These are phyloP conservation scores for Drosophila macrospina DNA, from an alignment of 2,888 invertebrate genomes.

Conservation along the genomic window DNA sequence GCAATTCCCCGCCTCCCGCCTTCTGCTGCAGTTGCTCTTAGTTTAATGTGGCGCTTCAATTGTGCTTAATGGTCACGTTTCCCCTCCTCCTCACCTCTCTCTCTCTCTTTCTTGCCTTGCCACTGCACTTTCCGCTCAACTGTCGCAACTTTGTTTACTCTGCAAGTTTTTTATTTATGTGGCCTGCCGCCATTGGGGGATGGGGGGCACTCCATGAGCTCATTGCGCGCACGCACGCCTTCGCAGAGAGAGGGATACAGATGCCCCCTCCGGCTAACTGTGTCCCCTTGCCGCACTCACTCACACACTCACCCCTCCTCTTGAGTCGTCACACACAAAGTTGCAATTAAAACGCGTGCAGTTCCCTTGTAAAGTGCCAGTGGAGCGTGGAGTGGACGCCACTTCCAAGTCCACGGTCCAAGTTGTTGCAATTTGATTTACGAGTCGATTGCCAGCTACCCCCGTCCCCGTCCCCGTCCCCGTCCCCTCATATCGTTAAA, in stretches of 20 bases:
- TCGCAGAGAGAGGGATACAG: conserved; percentile 16
- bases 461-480: neutral
- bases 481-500: neutral
- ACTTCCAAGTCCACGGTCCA: conserved; percentile 40
- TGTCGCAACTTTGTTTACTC: conserved; percentile 70
- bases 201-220: conserved; percentile 47
- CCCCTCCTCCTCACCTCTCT: neutral
- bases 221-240: conserved; percentile 62
- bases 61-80: conserved; percentile 68
- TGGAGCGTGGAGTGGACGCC: conserved; percentile 54
- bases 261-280: conserved; percentile 26
- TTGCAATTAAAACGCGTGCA: conserved; percentile 67
- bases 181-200: conserved; percentile 44
- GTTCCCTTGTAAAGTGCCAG: conserved; percentile 61
- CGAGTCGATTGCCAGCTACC: conserved; percentile 43
- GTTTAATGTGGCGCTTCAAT: conserved; percentile 71
- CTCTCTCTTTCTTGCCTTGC: conserved; percentile 19
- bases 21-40: conserved; percentile 1
- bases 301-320: neutral
- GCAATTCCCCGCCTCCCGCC: conserved; percentile 3
- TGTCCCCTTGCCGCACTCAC: neutral
- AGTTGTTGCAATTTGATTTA: conserved; percentile 63
- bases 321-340: conserved; percentile 12
- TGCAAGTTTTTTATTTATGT: conserved; percentile 54
- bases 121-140: conserved; percentile 67